Evolutionary conservation across 2,888 invertebrate species (phyloP), one percentile per base, ranked within the genome.

Genomic region (Epistrophe eligans): DNA sequence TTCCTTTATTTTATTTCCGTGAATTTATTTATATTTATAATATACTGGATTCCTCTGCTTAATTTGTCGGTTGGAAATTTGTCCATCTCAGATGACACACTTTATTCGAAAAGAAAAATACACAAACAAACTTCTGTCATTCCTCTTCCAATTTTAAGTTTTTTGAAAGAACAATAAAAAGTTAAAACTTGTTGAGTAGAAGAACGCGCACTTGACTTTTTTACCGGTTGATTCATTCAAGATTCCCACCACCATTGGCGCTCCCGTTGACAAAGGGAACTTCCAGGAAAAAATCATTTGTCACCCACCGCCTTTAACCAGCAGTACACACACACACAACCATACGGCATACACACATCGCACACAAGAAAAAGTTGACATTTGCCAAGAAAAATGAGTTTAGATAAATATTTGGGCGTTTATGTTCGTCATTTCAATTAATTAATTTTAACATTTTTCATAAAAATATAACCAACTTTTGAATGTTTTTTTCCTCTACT

Each of bases 341-440:
- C 13, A 15, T 15, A n/a, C n/a, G n/a, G n/a, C n/a, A n/a, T n/a
- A 57, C n/a, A 52, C 32, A n/a, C 32, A 57, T 10, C 6, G 17
- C 32, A 58, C 35, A 17, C 17, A 43, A 67, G 64, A 72, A 52
- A 64, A 79, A 79, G 58, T 57, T 87, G 87, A 87, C 87, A 72
- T 87, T 87, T 87, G 81, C 71, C 52, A 79, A 83, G 85, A 81
- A 85, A 85, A 85, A 82, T 85, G 85, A 87, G 87, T 87, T 87
- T 87, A 87, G 87, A 87, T 87, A 87, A 87, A 87, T 87, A 87
- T 87, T 87, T 87, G 87, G 87, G 87, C 87, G 87, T 87, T 87
- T 87, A 87, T 79, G 87, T 79, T 83, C 83, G 79, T 76, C 74
- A 72, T 87, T 79, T 87, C 76, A 87, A 87, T 87, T 87, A 57